Percentiles rank a stretch among this genome's conserved stretches.
Conservation (phyloP, 2,888 invertebrate genomes). For the Bembecia ichneumoniformis region DNA sequence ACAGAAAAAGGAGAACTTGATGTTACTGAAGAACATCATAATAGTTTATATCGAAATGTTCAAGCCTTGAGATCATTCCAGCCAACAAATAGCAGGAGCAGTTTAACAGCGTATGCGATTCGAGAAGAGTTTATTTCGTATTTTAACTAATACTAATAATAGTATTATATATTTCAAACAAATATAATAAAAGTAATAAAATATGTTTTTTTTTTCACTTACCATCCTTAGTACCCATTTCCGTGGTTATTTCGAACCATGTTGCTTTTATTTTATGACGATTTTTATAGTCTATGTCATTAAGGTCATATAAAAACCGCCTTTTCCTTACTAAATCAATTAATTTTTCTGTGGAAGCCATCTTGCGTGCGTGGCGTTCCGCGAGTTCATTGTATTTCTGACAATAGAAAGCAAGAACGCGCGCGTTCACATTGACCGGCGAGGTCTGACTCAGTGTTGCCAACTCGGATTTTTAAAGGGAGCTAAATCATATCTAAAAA, state of each 20-base stretch:
- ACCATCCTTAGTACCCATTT: too few species aligned
- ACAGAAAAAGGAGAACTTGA: background rate
- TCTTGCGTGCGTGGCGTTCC: too few species aligned
- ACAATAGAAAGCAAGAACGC: background rate
- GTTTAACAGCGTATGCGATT: slow-evolving; percentile 7
- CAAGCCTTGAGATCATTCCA: background rate
- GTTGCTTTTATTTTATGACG: background rate
- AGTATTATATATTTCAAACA: too few species aligned
- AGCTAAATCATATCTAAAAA: too few species aligned
- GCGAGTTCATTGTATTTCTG: background rate
- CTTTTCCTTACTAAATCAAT: background rate
- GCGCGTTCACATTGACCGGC: background rate
- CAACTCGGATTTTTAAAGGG: too few species aligned
- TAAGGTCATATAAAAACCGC: background rate
- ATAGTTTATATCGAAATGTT: background rate
- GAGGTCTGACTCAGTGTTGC: background rate
- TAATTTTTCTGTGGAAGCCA: background rate
- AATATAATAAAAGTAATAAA: too few species aligned
- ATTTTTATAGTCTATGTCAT: background rate
- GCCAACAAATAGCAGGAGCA: background rate
- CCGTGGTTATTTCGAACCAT: background rate
- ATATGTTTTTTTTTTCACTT: too few species aligned
- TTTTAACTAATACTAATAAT: slow-evolving; percentile 5
- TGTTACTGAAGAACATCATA: background rate
- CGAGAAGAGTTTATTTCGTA: slow-evolving; percentile 7